These are phyloP conservation scores for Dorcus hopei DNA, from an alignment of 2,888 invertebrate genomes.

Conservation along the genomic window DNA sequence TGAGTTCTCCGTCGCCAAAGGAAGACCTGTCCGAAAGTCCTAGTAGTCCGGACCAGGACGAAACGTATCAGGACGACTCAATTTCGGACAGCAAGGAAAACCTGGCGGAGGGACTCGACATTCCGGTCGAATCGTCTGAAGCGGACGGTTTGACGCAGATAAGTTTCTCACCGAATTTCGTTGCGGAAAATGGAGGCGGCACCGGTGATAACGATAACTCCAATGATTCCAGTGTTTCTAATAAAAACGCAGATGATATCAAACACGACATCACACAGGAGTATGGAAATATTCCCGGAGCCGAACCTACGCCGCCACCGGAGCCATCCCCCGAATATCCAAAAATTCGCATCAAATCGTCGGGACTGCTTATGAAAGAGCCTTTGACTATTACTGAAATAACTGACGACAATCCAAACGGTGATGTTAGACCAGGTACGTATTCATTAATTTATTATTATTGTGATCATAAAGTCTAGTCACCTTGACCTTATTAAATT, in stretches of 20 bases:
- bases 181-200: slow-evolving; percentile 22
- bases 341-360: slow-evolving; percentile 45
- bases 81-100: slow-evolving; percentile 9
- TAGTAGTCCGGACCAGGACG: slow-evolving; percentile 37
- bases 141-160: slow-evolving; percentile 21
- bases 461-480: too few relatives aligned
- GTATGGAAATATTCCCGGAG: slow-evolving; percentile 37
- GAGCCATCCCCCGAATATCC: slow-evolving; percentile 42
- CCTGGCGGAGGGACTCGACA: slow-evolving; percentile 11
- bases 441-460: neutral
- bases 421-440: slow-evolving; percentile 28
- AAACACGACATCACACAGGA: slow-evolving; percentile 18
- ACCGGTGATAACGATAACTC: slow-evolving; percentile 1
- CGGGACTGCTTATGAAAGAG: slow-evolving; percentile 40
- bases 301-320: slow-evolving; percentile 42
- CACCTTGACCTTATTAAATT: too few relatives aligned
- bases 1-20: slow-evolving; percentile 9
- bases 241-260: slow-evolving; percentile 10
- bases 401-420: slow-evolving; percentile 43
- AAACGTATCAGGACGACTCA: slow-evolving; percentile 23
- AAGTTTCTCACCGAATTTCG: slow-evolving; percentile 38
- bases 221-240: slow-evolving; percentile 12
- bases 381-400: slow-evolving; percentile 43
- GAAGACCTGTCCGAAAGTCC: slow-evolving; percentile 46
- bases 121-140: slow-evolving; percentile 9